Conservation (phyloP, 1,140 invertebrate genomes). For the Zaprionus ornatus region DNA sequence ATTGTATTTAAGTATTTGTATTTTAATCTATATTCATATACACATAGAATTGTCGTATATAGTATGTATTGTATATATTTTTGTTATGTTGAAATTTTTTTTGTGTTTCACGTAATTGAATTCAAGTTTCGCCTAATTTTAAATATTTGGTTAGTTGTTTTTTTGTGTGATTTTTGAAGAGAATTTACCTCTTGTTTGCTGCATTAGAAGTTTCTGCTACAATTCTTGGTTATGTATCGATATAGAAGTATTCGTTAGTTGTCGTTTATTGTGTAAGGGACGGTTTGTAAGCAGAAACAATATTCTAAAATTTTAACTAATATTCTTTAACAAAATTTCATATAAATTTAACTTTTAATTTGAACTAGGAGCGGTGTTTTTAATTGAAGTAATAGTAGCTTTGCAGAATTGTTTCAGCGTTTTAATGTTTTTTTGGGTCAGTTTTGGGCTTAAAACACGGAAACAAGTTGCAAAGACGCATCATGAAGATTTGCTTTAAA, state of each 20-base stretch:
- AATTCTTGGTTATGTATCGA: constrained; percentile 47
- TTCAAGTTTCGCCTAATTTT: constrained; percentile 33
- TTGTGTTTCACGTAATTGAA: constrained; percentile 37
- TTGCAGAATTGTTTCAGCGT: constrained; percentile 74
- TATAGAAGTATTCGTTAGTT: constrained; percentile 31
- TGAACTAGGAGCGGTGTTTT: neutral
- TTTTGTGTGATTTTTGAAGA: constrained; percentile 80
- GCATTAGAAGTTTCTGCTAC: constrained; percentile 43
- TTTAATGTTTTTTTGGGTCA: constrained; percentile 74
- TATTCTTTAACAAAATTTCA: neutral
- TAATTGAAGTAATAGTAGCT: constrained; percentile 1
- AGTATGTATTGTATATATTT: constrained; percentile 30
- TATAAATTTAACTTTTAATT: neutral
- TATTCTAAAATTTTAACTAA: neutral
- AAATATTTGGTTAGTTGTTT: constrained; percentile 37
- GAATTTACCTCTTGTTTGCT: constrained; percentile 73
- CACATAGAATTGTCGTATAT: constrained; percentile 58
- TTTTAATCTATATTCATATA: constrained; percentile 62
- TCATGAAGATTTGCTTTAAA: neutral
- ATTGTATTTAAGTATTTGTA: constrained; percentile 75
- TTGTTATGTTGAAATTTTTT: constrained; percentile 32
- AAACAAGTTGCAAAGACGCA: constrained; percentile 67
- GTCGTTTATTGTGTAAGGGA: neutral
- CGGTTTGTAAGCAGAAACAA: neutral
- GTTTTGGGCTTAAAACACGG: constrained; percentile 75